Percentiles rank a stretch among this genome's conserved stretches.
Evolutionary conservation across 2,797 vertebrate species (phyloP).

Genomic region (Monodelphis domestica): DNA sequence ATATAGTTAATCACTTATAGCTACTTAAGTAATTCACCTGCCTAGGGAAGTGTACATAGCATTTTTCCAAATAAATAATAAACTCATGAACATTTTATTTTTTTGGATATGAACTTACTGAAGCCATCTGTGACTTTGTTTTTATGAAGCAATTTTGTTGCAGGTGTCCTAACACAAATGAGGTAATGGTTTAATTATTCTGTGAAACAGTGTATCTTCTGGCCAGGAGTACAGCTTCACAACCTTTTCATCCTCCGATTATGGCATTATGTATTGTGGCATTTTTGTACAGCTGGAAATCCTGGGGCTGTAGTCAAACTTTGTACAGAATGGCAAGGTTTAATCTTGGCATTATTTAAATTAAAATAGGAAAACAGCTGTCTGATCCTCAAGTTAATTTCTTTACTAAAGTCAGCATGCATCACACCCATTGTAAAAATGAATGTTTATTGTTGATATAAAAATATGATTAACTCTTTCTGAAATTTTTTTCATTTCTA

Average conservation of each 20-base stretch:
- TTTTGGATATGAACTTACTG: slow-evolving; percentile 41
- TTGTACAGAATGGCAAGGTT: slow-evolving; percentile 20
- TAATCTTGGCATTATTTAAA: slow-evolving; percentile 41
- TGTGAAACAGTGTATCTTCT: slow-evolving; percentile 40
- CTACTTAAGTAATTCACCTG: slow-evolving; percentile 55
- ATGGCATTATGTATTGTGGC: slow-evolving; percentile 43
- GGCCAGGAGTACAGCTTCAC: background rate
- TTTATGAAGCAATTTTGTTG: slow-evolving; percentile 64
- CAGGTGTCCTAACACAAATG: slow-evolving; percentile 69
- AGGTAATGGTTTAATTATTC: slow-evolving; percentile 64
- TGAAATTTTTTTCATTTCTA: background rate
- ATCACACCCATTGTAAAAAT: background rate
- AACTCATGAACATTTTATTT: slow-evolving; percentile 52
- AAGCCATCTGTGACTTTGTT: slow-evolving; percentile 60
- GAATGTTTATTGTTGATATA: background rate
- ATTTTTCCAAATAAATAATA: slow-evolving; percentile 64
- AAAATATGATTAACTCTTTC: background rate
- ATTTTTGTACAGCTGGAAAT: slow-evolving; percentile 46
- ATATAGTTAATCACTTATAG: slow-evolving; percentile 11
- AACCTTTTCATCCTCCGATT: slow-evolving; percentile 27
- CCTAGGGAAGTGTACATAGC: background rate
- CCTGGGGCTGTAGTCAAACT: slow-evolving; percentile 2
- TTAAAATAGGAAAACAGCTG: background rate
- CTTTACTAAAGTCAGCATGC: background rate
- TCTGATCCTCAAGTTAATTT: slow-evolving; percentile 15